Evolutionary conservation across 2,888 invertebrate genomes (phyloP).

Genomic region (Sylvicola fuscatus): DNA sequence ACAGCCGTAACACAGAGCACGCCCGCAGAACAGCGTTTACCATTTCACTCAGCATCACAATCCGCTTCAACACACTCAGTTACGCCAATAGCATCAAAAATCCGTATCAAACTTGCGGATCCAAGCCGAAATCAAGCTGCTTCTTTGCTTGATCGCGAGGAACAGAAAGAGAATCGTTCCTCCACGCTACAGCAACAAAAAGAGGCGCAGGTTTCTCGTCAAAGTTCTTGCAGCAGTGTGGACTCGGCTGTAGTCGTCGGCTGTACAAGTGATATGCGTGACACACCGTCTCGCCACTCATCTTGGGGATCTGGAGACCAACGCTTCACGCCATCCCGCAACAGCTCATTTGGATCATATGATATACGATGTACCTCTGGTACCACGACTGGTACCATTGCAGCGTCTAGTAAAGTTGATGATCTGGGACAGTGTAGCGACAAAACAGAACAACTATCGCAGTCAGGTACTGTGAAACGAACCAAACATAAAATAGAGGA

Average conservation of each 20-base stretch:
- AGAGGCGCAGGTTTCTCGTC: constrained; percentile 37
- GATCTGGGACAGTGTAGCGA: constrained; percentile 20
- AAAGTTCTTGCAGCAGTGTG: constrained; percentile 57
- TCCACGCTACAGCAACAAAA: no score
- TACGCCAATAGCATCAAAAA: constrained; percentile 43
- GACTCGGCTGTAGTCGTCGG: constrained; percentile 54
- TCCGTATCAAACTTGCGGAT: constrained; percentile 10
- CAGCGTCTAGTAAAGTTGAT: constrained; percentile 8
- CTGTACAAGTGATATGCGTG: constrained; percentile 30
- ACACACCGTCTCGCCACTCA: constrained; percentile 49
- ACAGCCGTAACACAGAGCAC: no score
- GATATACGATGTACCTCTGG: constrained; percentile 35
- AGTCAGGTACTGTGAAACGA: constrained; percentile 46
- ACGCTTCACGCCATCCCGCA: constrained; percentile 39
- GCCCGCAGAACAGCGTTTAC: constrained; percentile 3
- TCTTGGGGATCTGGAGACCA: constrained; percentile 67
- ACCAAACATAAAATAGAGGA: constrained; percentile 49
- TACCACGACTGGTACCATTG: constrained; percentile 6
- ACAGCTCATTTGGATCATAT: constrained; percentile 52
- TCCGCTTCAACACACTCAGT: no score
- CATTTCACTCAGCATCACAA: constrained; percentile 17
- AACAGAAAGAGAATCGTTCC: not conserved
- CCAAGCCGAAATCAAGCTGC: not conserved
- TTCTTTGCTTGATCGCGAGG: not conserved
- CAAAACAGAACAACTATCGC: constrained; percentile 42